These are phyloP conservation scores for Strongylocentrotus purpuratus DNA, from an alignment of 35 echinoderm and acorn worm species.

Conservation along the genomic window DNA sequence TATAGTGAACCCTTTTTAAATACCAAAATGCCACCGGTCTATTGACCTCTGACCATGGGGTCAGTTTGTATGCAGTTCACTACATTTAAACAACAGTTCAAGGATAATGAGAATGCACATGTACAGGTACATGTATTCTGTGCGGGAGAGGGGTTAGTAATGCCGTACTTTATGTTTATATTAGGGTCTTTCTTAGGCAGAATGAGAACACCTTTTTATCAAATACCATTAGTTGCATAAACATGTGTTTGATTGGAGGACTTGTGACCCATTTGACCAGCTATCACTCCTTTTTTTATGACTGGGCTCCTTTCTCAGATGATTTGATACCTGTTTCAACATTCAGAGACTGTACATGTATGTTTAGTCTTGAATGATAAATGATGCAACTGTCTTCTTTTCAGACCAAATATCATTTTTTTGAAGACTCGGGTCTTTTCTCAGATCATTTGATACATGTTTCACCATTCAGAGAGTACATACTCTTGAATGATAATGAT, in stretches of 20 bases:
- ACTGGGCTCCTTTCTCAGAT: neutral
- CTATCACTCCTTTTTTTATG: neutral
- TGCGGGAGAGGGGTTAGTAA: too few species aligned
- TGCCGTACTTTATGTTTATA: too few species aligned
- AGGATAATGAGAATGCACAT: too few species aligned
- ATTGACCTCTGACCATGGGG: neutral
- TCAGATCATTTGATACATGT: neutral
- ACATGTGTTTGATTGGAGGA: neutral
- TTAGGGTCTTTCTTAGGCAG: too few species aligned
- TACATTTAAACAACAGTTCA: too few species aligned
- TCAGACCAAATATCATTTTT: neutral
- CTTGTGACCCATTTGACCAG: neutral
- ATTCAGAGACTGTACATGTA: neutral
- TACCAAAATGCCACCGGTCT: too few species aligned
- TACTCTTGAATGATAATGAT: neutral
- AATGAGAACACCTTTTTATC: neutral
- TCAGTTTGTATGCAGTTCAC: too few species aligned
- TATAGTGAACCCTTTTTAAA: too few species aligned
- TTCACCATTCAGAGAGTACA: too few species aligned
- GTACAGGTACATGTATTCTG: too few species aligned
- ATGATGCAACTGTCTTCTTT: neutral
- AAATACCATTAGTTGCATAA: neutral
- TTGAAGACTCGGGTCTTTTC: neutral
- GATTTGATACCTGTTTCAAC: too few species aligned
- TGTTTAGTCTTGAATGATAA: neutral